Evolutionary conservation across 2,888 invertebrate genomes (phyloP), one percentile per base, ranked within the genome.

Genomic region (Crepidodera aurea): DNA sequence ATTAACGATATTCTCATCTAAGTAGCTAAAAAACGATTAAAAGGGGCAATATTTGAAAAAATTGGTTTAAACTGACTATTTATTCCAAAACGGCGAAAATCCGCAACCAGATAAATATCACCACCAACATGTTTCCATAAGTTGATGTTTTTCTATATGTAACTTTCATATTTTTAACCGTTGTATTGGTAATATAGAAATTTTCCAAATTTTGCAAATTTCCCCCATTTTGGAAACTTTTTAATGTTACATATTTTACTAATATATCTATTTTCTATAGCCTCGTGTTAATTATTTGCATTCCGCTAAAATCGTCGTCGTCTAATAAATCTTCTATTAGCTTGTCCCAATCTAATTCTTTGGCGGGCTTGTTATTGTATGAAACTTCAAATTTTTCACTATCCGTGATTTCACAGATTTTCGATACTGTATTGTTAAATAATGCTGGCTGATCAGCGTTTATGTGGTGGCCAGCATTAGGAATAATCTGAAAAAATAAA

Each of bases 401-500:
- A 51, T 63, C 63, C 12, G 50, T 25, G 4, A 50, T 16, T 19
- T 64, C 19, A 18, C 93, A 93, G 39, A 92, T 89, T 69, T 91
- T 90, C 18, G 85, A 77, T 0, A 96, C 92, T 68, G 88, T 86
- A 72, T 89, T 86, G 82, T 98, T 97, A 80, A 98, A 98, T 19
- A 86, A 83, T 1, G 92, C 91, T 39, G 93, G 88, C 77, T 91
- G 92, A 79, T 98, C 98, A 0, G 96, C 91, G 81, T 97, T 97
- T 1, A 98, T 90, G 81, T 98, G 97, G 81, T 98, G 98, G 0
- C 98, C 96, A 2, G 96, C 95, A 64, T 93, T 92, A 65, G 87
- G 85, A 62, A 96, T 91, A 0, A 92, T 86, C 91, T 95, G 79
- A 19, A 78, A 75, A 34, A 34, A 34, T n/a, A 67, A 60, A 51